Conservation (phyloP, 1,140 invertebrate species). For the Drosophila littoralis region DNA sequence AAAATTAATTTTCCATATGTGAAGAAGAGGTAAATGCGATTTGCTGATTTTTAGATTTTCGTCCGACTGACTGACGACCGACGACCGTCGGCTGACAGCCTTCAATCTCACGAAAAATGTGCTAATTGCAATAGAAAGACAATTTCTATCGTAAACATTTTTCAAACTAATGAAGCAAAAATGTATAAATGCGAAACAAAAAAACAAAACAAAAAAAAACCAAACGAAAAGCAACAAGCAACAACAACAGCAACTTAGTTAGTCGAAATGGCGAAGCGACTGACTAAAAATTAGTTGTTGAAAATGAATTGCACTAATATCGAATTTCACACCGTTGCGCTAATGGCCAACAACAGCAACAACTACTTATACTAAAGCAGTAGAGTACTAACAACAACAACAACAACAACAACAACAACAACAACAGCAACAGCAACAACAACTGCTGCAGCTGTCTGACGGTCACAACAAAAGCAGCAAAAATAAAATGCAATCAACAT, state of each 20-base stretch:
- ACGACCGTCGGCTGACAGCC: slow-evolving; percentile 48
- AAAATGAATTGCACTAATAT: slow-evolving; percentile 83
- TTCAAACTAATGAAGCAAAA: slow-evolving; percentile 70
- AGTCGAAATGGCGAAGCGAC: slow-evolving; percentile 51
- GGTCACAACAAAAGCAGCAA: slow-evolving; percentile 68
- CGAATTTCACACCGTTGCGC: slow-evolving; percentile 79
- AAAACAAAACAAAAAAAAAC: slow-evolving; percentile 6
- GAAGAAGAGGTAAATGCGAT: slow-evolving; percentile 1
- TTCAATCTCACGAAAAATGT: slow-evolving; percentile 74
- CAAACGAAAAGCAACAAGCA: slow-evolving; percentile 8
- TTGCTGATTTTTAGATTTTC: slow-evolving; percentile 13
- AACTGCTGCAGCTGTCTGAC: slow-evolving; percentile 56
- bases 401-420: slow-evolving; percentile 32
- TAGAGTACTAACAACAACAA: slow-evolving; percentile 26
- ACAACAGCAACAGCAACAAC: slow-evolving; percentile 39
- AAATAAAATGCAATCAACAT: slow-evolving; percentile 77
- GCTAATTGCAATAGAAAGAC: slow-evolving; percentile 80
- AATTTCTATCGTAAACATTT: slow-evolving; percentile 72
- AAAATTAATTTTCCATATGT: slow-evolving; percentile 77
- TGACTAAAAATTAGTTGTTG: slow-evolving; percentile 77
- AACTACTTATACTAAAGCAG: slow-evolving; percentile 12
- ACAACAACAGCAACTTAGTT: slow-evolving; percentile 26
- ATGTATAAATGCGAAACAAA: slow-evolving; percentile 39
- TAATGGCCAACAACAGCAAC: slow-evolving; percentile 66
- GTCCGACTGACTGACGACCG: slow-evolving; percentile 39